Conservation (phyloP, 2,797 vertebrate genomes). For the Cynopterus sphinx region DNA sequence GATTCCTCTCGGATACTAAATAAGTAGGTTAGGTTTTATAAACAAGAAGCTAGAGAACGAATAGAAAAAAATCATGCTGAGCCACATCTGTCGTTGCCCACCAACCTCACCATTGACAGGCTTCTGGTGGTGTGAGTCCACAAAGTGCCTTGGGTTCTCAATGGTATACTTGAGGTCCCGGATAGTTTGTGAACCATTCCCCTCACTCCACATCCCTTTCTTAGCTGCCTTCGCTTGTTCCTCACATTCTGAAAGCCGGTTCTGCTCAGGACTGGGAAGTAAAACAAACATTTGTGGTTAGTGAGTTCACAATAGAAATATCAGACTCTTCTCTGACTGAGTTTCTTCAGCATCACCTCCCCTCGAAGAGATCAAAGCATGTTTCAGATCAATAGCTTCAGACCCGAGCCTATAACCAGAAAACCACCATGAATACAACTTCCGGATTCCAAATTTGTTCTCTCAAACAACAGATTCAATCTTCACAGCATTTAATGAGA, state of each 20-base stretch:
- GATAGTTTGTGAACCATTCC: constrained; percentile 91
- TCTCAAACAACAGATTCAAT: constrained; percentile 19
- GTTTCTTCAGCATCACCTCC: constrained; percentile 6
- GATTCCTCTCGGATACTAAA: neutral
- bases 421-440: constrained; percentile 14
- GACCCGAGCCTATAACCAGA: constrained; percentile 7
- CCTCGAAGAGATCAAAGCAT: neutral
- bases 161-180: constrained; percentile 96
- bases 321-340: neutral
- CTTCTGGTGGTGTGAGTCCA: constrained; percentile 97
- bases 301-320: neutral
- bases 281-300: neutral
- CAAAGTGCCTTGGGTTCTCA: constrained; percentile 96
- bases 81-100: neutral
- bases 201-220: constrained; percentile 96
- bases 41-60: neutral
- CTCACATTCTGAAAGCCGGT: constrained; percentile 94
- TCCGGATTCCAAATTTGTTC: constrained; percentile 8
- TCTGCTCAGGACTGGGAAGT: constrained; percentile 93
- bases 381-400: neutral
- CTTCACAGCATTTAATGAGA: constrained; percentile 43
- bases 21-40: neutral
- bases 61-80: neutral
- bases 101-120: constrained; percentile 94
- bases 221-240: constrained; percentile 93